Evolutionary conservation across 1,140 invertebrate genomes (phyloP).

Genomic region (Belonocnema kinseyi): DNA sequence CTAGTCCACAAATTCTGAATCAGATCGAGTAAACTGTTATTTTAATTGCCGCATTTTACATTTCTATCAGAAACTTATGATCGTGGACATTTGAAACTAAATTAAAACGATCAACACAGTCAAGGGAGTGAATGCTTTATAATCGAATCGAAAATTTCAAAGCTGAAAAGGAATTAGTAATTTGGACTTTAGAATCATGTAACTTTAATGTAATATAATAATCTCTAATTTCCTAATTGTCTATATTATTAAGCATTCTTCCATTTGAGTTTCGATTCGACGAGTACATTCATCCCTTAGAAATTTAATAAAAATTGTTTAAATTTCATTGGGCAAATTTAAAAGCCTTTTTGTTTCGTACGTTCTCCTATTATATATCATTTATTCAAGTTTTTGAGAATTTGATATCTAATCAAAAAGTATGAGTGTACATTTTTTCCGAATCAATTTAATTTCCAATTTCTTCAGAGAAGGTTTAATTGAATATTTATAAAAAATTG

Average conservation of each 20-base stretch:
- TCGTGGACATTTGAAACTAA: no score
- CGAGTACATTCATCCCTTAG: not conserved
- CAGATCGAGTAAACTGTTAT: not conserved
- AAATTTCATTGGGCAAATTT: not conserved
- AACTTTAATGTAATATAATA: not conserved
- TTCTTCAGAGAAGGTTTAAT: conserved; percentile 19
- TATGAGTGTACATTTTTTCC: not conserved
- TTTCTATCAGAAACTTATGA: no score
- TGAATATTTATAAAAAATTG: conserved; percentile 8
- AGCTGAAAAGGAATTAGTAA: not conserved
- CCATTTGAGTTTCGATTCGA: not conserved
- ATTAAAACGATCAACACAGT: not conserved
- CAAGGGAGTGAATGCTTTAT: not conserved
- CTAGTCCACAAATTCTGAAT: not conserved
- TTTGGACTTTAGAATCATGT: not conserved
- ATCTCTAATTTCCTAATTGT: not conserved
- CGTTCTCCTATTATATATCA: no score
- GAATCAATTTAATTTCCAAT: conserved; percentile 14
- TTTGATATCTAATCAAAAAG: no score
- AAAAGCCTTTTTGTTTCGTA: no score
- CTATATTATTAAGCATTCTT: not conserved
- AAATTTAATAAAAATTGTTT: not conserved
- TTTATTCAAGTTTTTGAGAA: no score
- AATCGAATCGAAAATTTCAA: not conserved
- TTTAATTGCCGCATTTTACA: no score